Evolutionary conservation across 2,888 invertebrate genomes (phyloP).

Genomic region (Prosapia bicincta): DNA sequence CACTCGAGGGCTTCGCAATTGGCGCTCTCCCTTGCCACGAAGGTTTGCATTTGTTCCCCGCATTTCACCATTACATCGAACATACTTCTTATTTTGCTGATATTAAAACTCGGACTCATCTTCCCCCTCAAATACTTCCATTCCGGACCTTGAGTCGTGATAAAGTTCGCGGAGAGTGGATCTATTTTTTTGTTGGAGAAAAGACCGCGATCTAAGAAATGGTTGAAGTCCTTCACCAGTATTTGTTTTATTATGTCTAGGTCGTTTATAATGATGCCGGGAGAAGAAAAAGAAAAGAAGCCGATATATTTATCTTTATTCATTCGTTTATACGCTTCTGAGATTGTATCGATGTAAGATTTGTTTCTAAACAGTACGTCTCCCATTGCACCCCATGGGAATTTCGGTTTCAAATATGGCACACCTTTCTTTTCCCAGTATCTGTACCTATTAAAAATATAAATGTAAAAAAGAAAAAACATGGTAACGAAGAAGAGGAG

Average conservation of each 20-base stretch:
- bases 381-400: slow-evolving; percentile 57
- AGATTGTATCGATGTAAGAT: background rate
- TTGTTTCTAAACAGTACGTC: background rate
- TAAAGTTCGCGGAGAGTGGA: slow-evolving; percentile 22
- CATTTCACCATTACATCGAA: slow-evolving; percentile 45
- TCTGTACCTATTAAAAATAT: slow-evolving; percentile 41
- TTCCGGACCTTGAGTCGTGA: slow-evolving; percentile 44
- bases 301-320: slow-evolving; percentile 4
- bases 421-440: slow-evolving; percentile 61
- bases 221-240: slow-evolving; percentile 22
- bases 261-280: slow-evolving; percentile 15
- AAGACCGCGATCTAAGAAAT: slow-evolving; percentile 22
- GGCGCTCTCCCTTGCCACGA: slow-evolving; percentile 30
- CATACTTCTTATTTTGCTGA: slow-evolving; percentile 52
- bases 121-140: slow-evolving; percentile 50
- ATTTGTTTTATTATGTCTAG: slow-evolving; percentile 18
- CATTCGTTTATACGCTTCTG: slow-evolving; percentile 9
- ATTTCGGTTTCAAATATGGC: slow-evolving; percentile 52
- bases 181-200: slow-evolving; percentile 24
- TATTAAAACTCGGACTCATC: slow-evolving; percentile 50
- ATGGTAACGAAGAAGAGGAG: background rate
- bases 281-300: slow-evolving; percentile 14
- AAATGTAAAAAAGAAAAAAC: background rate
- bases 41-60: slow-evolving; percentile 39
- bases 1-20: slow-evolving; percentile 36